A percentile compares a stretch with the other conserved stretches of the same genome.
Conservation (phyloP, 2,888 invertebrate species). For the Lypha dubia region DNA sequence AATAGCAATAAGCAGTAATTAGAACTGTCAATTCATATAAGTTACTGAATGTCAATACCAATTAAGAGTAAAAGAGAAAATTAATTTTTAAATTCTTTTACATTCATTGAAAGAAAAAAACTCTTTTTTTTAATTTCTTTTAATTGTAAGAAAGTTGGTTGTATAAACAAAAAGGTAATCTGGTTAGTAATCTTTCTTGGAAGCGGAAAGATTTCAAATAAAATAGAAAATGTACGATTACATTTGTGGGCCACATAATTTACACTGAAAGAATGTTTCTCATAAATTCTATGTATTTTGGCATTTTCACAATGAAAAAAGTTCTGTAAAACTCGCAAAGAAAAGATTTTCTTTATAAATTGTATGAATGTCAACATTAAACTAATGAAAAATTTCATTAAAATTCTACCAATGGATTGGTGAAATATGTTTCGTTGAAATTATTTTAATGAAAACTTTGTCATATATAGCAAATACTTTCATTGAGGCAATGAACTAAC, state of each 20-base stretch:
- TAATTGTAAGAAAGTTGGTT: neutral
- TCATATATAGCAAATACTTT: no score
- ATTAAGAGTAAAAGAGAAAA: conserved; percentile 42
- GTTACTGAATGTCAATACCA: conserved; percentile 69
- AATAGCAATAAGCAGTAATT: conserved; percentile 63
- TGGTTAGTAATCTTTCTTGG: neutral
- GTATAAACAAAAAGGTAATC: neutral
- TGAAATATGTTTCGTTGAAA: no score
- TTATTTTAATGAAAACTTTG: no score
- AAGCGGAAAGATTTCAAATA: neutral
- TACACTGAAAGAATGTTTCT: no score
- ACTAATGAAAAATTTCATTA: no score
- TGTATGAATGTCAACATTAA: no score
- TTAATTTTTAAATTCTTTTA: conserved; percentile 46
- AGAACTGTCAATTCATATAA: conserved; percentile 68
- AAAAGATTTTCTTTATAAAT: no score
- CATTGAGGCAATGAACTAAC: no score
- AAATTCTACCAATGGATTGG: no score
- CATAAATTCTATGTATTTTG: no score
- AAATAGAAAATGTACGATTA: neutral
- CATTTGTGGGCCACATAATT: neutral
- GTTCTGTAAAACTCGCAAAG: no score
- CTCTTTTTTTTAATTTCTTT: conserved; percentile 6
- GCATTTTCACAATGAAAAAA: no score
- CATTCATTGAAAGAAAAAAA: conserved; percentile 4